Evolutionary conservation across 2,113 vertebrate genomes (phyloP).

Genomic region (Triplophysa siluroides): DNA sequence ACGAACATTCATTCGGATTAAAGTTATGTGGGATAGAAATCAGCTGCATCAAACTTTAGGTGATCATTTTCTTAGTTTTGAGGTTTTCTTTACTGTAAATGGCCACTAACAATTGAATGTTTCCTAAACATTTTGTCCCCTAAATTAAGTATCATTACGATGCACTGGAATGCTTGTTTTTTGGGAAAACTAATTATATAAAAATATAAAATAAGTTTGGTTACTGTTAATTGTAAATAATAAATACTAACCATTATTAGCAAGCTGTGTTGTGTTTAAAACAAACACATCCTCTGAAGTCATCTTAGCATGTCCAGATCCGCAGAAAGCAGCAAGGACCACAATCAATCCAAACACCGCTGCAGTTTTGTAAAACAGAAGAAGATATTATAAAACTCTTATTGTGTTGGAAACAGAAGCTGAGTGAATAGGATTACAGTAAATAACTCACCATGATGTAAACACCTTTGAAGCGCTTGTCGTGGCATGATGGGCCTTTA

Average conservation of each 20-base stretch:
- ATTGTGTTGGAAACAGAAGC: neutral
- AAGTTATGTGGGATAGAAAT: no score
- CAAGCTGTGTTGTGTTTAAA: conserved; percentile 14
- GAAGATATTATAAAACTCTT: neutral
- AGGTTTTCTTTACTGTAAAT: no score
- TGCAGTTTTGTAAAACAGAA: neutral
- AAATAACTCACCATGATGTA: conserved; percentile 7
- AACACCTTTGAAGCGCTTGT: neutral
- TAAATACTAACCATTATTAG: neutral
- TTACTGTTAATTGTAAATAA: no score
- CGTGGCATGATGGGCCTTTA: neutral
- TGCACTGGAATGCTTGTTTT: no score
- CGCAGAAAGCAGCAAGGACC: neutral
- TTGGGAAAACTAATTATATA: no score
- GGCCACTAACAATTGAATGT: no score
- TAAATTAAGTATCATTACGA: no score
- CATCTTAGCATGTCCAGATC: conserved; percentile 3
- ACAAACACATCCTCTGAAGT: neutral
- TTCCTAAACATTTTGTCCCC: no score
- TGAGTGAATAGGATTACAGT: neutral
- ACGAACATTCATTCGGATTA: neutral
- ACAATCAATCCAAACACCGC: conserved; percentile 4
- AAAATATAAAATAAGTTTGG: no score
- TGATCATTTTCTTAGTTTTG: no score
- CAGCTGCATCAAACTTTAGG: no score